Conservation (phyloP, 2,888 invertebrate species). For the Lottia gigantea region DNA sequence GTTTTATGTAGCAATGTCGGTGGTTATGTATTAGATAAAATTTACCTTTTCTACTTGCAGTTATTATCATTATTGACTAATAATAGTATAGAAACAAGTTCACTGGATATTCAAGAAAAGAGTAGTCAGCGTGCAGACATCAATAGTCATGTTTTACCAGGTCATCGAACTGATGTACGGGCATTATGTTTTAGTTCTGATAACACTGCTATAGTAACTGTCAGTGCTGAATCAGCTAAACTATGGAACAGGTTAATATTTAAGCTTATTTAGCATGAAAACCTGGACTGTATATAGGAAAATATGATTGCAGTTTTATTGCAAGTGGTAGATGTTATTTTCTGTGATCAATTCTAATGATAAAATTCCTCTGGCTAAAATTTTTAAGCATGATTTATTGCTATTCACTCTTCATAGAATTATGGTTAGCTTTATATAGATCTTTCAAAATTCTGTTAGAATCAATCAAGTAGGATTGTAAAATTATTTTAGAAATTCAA, state of each 20-base stretch:
- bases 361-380: neutral
- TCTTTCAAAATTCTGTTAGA: neutral
- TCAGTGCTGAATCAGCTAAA: slow-evolving; percentile 88
- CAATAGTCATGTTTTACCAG: slow-evolving; percentile 75
- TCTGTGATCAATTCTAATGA: neutral
- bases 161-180: slow-evolving; percentile 91
- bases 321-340: neutral
- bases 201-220: slow-evolving; percentile 86
- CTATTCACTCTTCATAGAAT: too few relatives aligned
- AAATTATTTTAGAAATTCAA: too few relatives aligned
- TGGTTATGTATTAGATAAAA: neutral
- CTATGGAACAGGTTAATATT: slow-evolving; percentile 93
- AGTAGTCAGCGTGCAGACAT: slow-evolving; percentile 33
- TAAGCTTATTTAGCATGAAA: too few relatives aligned
- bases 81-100: slow-evolving; percentile 80
- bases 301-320: too few relatives aligned
- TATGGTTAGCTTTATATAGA: too few relatives aligned
- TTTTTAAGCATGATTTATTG: too few relatives aligned
- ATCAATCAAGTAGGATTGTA: too few relatives aligned
- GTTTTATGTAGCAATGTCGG: too few relatives aligned
- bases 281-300: too few relatives aligned
- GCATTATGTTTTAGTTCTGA: slow-evolving; percentile 91
- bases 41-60: slow-evolving; percentile 41
- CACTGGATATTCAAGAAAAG: slow-evolving; percentile 65
- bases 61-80: slow-evolving; percentile 74